These are phyloP conservation scores for Daubentonia madagascariensis DNA, from an alignment of 2,113 vertebrate species.

Conservation along the genomic window DNA sequence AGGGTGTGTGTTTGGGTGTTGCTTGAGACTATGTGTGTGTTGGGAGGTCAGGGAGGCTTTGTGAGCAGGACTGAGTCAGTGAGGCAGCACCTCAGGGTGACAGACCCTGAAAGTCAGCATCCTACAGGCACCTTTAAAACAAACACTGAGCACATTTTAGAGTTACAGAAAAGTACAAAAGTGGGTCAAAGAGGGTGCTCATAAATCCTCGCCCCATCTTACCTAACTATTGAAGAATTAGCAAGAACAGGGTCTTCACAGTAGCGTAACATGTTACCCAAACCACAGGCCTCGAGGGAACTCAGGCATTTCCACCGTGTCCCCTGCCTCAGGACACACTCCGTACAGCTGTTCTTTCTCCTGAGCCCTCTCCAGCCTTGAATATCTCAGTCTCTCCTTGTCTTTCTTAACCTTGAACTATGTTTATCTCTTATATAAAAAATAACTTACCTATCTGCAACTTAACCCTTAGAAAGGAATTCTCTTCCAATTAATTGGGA, in stretches of 20 bases:
- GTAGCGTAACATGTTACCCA: background rate
- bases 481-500: background rate
- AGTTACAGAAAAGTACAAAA: background rate
- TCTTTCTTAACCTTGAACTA: background rate
- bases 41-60: background rate
- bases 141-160: background rate
- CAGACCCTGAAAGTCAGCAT: background rate
- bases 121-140: background rate
- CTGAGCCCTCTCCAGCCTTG: background rate
- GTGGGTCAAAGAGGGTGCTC: background rate
- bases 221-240: background rate
- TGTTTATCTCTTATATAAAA: background rate
- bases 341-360: background rate
- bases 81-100: accelerated
- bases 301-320: background rate
- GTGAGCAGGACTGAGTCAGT: background rate
- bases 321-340: background rate
- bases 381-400: background rate
- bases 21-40: background rate
- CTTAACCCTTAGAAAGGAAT: background rate
- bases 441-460: background rate
- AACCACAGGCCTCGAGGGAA: background rate
- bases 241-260: background rate
- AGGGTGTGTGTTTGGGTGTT: background rate
- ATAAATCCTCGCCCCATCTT: background rate